Evolutionary conservation across 2,888 invertebrate genomes (phyloP).

Genomic region (Alentia gelatinosa): DNA sequence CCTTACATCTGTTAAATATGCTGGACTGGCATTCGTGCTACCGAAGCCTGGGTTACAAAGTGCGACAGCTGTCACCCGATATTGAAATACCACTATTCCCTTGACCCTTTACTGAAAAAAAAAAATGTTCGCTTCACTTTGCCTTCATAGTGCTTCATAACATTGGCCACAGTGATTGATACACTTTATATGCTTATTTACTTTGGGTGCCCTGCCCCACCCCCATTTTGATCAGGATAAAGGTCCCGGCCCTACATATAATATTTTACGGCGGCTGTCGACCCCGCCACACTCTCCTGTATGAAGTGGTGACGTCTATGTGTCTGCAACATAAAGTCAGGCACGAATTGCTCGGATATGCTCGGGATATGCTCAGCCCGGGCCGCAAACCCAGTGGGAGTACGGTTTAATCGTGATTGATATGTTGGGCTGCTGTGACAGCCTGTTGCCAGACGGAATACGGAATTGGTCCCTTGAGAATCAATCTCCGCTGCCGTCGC

Average conservation of each 20-base stretch:
- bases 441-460: background rate
- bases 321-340: background rate
- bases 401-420: constrained; percentile 10
- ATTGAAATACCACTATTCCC: too few relatives aligned
- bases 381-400: background rate
- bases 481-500: background rate
- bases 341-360: background rate
- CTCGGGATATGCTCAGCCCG: background rate
- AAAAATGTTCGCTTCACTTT: too few relatives aligned
- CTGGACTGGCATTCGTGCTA: too few relatives aligned
- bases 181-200: background rate
- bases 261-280: background rate
- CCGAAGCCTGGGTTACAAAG: too few relatives aligned
- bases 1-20: too few relatives aligned
- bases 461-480: background rate
- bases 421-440: background rate
- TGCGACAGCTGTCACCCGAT: too few relatives aligned
- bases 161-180: background rate
- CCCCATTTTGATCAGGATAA: background rate
- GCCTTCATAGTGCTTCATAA: too few relatives aligned
- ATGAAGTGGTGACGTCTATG: background rate
- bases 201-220: background rate
- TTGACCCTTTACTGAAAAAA: too few relatives aligned
- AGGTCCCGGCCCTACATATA: background rate
- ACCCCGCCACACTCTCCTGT: background rate